Evolutionary conservation across 92 coral and sea anemone species (phyloP), one percentile per base, ranked within the genome.

Genomic region (Phymanthus crucifer): DNA sequence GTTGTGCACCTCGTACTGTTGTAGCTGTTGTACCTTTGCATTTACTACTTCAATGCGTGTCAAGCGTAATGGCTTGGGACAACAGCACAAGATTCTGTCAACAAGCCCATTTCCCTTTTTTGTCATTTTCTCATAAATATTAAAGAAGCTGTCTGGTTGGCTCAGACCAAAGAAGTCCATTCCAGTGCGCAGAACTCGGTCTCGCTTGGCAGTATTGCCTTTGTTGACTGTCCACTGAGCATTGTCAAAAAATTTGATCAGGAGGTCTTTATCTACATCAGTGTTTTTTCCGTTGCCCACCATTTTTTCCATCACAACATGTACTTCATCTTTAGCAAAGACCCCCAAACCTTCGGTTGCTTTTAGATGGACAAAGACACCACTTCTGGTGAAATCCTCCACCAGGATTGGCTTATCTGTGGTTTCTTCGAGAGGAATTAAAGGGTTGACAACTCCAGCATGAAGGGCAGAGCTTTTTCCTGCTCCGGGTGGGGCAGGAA

Each of bases 201-300:
- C 84, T n/a, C 84, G 37, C 46, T 80, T 80, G 1, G 78, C 79
- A 21, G 81, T 80, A 66, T 70, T 80, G 12, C 84, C 78, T 38
- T 79, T 79, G 46, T 79, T 79, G 13, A 79, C 84, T 19, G 78
- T 79, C 84, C 84, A 80, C 46, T 37, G 84, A 23, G 79, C 36
- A 71, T 80, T 80, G 29, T 80, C 84, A 70, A 80, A 80, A 32
- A 80, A 71, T 48, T 80, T 80, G 58, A 80, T 80, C 18, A 68
- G 66, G 38, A 80, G 65, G 33, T 80, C 84, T 71, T 80, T 80
- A 52, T 70, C 84, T 14, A 80, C 13, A 5, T 80, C 84, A 27
- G 47, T 72, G 17, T 70, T 80, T 21, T 32, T 35, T n/a, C 66
- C 66, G 13, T 23, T 70, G 18, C 34, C 46, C 8, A 47, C 17